These are phyloP conservation scores for Acrocephalus scirpaceus DNA, from an alignment of 2,797 vertebrate genomes.

Conservation along the genomic window DNA sequence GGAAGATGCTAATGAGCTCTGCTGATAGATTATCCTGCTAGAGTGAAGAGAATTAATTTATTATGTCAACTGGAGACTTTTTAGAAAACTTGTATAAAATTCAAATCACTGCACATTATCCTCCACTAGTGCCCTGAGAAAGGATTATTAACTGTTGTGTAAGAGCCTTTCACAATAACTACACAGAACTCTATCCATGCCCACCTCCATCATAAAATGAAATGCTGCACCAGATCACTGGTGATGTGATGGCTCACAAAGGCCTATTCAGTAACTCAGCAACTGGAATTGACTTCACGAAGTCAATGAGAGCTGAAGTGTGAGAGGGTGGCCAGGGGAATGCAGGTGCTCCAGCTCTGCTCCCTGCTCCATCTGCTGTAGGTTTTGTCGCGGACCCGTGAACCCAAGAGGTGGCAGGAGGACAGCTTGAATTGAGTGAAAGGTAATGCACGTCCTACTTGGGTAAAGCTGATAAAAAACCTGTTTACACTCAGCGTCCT, in stretches of 20 bases:
- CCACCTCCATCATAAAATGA: neutral
- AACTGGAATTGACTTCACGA: neutral
- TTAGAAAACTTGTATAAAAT: conserved; percentile 28
- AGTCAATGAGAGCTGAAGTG: neutral
- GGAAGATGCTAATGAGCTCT: conserved; percentile 47
- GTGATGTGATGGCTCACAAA: neutral
- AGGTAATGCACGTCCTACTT: neutral
- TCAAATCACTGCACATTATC: neutral
- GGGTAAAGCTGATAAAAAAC: neutral
- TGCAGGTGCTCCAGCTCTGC: neutral
- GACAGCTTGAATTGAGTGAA: neutral
- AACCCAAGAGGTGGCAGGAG: neutral
- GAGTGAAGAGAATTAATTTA: conserved; percentile 22
- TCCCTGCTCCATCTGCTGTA: neutral
- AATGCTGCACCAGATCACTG: neutral
- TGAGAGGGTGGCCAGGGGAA: neutral
- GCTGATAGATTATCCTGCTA: conserved; percentile 23
- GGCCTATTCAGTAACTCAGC: neutral
- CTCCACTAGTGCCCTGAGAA: neutral
- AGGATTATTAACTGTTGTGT: neutral
- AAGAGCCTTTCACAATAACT: neutral
- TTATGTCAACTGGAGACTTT: conserved; percentile 26
- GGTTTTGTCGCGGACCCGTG: neutral
- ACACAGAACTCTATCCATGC: neutral
- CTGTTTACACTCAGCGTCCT: neutral